Percentiles rank a stretch among this genome's conserved stretches.
These are phyloP conservation scores for Myathropa florea DNA, from an alignment of 2,888 invertebrate genomes.

Conservation along the genomic window DNA sequence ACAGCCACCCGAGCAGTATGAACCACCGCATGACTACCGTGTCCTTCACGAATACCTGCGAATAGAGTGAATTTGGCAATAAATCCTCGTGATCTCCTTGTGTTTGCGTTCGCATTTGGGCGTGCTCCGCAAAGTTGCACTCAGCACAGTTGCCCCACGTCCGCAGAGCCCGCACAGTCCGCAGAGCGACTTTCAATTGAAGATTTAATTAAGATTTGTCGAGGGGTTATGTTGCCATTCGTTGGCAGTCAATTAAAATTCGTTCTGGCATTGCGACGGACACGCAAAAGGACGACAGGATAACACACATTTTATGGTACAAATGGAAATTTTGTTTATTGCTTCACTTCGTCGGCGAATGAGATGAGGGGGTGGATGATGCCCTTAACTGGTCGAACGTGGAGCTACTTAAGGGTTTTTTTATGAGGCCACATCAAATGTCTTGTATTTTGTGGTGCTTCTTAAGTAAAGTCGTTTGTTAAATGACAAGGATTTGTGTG, in stretches of 20 bases:
- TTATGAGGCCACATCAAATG: neutral
- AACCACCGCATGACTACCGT: slow-evolving; percentile 87
- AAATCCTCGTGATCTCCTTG: neutral
- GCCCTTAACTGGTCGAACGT: neutral
- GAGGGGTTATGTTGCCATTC: slow-evolving; percentile 5
- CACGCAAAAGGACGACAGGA: neutral
- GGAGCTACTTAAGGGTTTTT: neutral
- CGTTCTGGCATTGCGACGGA: neutral
- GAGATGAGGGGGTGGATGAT: neutral
- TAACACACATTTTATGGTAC: neutral
- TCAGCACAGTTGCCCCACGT: neutral
- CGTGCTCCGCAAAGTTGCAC: slow-evolving; percentile 1
- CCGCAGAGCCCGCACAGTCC: too few species aligned
- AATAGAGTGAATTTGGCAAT: neutral
- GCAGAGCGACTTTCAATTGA: slow-evolving; percentile 4
- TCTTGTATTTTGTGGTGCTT: neutral
- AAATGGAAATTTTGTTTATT: slow-evolving; percentile 30
- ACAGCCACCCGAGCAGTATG: slow-evolving; percentile 86
- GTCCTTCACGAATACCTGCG: slow-evolving; percentile 87
- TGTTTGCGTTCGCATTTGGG: neutral
- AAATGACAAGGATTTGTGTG: neutral
- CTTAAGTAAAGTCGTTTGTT: neutral
- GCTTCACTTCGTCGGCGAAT: neutral
- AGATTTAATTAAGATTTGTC: slow-evolving; percentile 35
- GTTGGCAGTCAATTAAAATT: slow-evolving; percentile 12